Conservation (phyloP, 2,113 vertebrate genomes). For the Physeter macrocephalus region DNA sequence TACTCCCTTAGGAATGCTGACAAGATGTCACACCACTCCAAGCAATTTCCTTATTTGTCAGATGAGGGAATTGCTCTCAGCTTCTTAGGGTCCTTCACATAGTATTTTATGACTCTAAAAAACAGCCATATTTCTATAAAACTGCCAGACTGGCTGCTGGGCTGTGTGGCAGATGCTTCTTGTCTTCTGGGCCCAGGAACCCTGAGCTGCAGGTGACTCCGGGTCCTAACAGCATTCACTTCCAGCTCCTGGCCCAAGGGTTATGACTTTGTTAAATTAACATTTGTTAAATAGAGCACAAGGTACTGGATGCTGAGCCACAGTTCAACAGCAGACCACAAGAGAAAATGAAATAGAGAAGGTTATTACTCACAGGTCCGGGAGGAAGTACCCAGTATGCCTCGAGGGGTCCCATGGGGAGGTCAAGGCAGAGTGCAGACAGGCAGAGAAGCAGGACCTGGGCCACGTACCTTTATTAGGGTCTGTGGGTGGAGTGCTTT, state of each 20-base stretch:
- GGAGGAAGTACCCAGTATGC: not conserved
- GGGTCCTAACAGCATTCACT: not conserved
- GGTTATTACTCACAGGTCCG: not conserved
- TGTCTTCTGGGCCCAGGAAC: not conserved
- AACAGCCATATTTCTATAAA: not conserved
- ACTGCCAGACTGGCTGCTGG: not conserved
- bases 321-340: not conserved
- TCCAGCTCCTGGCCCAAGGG: not conserved
- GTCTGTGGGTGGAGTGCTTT: not conserved
- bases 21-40: not conserved
- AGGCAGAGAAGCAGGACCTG: not conserved
- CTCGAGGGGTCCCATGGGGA: rapidly evolving
- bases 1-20: not conserved
- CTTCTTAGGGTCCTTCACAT: not conserved
- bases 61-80: not conserved
- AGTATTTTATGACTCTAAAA: not conserved
- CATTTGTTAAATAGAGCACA: not conserved
- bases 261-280: not conserved
- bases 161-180: not conserved
- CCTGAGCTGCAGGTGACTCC: not conserved
- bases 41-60: conserved; percentile 20
- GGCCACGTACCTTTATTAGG: not conserved
- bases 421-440: not conserved
- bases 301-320: not conserved
- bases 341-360: not conserved